Evolutionary conservation across 2,797 vertebrate genomes (phyloP).

Genomic region (Pogoniulus pusillus): DNA sequence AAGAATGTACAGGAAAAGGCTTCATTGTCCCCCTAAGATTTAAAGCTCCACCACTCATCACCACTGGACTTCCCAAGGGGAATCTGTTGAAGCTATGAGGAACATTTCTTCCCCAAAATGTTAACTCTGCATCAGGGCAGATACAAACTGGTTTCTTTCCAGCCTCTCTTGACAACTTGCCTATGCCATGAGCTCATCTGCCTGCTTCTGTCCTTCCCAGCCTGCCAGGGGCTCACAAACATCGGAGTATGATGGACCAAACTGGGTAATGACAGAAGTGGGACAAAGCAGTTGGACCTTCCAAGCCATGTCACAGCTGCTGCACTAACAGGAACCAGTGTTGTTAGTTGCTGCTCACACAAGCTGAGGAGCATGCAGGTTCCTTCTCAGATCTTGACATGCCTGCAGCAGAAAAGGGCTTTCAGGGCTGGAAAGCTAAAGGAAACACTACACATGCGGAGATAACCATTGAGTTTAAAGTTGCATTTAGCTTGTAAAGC

Average conservation of each 20-base stretch:
- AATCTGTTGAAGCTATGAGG: not conserved
- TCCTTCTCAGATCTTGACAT: not conserved
- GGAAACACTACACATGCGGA: not conserved
- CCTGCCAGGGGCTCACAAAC: not conserved
- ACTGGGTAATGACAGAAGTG: not conserved
- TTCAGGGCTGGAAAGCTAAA: not conserved
- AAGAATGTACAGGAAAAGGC: not conserved
- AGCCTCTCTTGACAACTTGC: not conserved
- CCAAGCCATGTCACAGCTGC: not conserved
- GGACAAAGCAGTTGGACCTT: not conserved
- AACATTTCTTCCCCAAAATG: not conserved
- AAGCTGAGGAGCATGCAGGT: not conserved
- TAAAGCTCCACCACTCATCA: not conserved
- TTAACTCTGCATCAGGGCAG: not conserved
- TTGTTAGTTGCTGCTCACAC: not conserved
- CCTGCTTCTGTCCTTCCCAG: not conserved
- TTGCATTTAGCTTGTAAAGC: not conserved
- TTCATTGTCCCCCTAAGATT: not conserved
- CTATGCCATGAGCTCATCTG: not conserved
- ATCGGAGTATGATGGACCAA: accelerated
- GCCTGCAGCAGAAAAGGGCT: not conserved
- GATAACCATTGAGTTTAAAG: not conserved
- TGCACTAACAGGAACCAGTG: not conserved
- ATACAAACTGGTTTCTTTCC: not conserved
- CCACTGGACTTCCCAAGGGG: not conserved